phyloP scores from a whole-genome alignment of 2,113 vertebrate genomes.

The Bubo blakistoni region DNA sequence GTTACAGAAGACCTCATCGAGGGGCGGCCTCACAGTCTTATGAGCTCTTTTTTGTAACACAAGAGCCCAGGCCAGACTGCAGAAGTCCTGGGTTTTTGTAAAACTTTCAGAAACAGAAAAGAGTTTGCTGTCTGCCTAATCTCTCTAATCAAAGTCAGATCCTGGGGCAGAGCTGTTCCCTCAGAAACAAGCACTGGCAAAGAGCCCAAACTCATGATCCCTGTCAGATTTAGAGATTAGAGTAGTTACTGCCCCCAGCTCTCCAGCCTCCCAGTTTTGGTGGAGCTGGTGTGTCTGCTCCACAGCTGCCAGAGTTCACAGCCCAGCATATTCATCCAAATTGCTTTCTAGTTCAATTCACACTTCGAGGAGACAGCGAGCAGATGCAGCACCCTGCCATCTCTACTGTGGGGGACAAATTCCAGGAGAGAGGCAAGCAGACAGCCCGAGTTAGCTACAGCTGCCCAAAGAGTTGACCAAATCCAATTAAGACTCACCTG shows the following conservation, averaged over 20 bases:
- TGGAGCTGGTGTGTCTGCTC: background rate
- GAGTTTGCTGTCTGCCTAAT: background rate
- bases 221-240: background rate
- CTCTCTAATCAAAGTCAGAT: background rate
- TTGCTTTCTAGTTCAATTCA: background rate
- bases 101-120: background rate
- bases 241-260: background rate
- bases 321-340: background rate
- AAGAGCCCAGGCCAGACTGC: background rate
- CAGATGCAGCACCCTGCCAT: background rate
- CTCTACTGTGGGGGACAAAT: background rate
- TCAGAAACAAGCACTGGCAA: background rate
- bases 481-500: background rate
- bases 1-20: background rate
- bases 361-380: background rate
- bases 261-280: background rate
- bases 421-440: background rate
- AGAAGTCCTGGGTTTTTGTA: background rate
- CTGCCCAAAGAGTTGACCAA: background rate
- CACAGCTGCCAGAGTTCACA: background rate
- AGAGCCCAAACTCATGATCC: background rate
- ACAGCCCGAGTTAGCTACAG: background rate
- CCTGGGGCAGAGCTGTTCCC: background rate
- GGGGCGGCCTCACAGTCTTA: background rate
- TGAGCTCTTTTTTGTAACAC: background rate